phyloP scores from a whole-genome alignment of 1,140 invertebrate genomes.

The Diplogasteroides magnus region DNA sequence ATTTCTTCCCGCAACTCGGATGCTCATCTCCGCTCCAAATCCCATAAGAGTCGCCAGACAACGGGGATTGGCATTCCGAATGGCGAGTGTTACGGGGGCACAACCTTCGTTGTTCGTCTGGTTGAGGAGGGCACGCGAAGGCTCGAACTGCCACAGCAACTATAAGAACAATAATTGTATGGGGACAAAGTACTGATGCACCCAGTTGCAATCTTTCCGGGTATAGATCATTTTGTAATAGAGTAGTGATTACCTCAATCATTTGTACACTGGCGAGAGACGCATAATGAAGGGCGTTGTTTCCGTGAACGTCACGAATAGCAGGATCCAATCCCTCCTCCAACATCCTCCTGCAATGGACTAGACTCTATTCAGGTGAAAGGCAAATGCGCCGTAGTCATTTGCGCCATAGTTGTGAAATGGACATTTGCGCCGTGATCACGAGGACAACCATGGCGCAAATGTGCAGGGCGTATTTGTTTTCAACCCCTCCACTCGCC shows the following conservation, averaged over 20 bases:
- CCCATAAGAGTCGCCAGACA: conserved; percentile 40
- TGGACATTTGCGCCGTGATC: too few relatives aligned
- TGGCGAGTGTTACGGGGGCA: conserved; percentile 46
- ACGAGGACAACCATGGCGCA: too few relatives aligned
- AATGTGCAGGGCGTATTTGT: too few relatives aligned
- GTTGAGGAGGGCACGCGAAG: conserved; percentile 41
- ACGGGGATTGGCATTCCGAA: conserved; percentile 48
- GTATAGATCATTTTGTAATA: too few relatives aligned
- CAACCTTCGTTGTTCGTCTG: conserved; percentile 46
- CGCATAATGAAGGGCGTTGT: conserved; percentile 48
- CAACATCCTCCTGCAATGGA: conserved; percentile 26
- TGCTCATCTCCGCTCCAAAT: conserved; percentile 26
- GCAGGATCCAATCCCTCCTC: conserved; percentile 41
- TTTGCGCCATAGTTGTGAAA: too few relatives aligned
- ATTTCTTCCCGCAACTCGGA: conserved; percentile 43
- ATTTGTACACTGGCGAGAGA: conserved; percentile 47
- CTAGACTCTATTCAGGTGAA: background rate
- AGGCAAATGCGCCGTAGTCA: background rate
- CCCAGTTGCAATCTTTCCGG: too few relatives aligned
- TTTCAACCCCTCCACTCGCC: too few relatives aligned
- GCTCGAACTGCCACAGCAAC: conserved; percentile 39
- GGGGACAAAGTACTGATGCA: too few relatives aligned
- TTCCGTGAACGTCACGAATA: conserved; percentile 41
- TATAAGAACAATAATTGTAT: conserved; percentile 21
- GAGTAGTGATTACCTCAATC: conserved; percentile 47